These are phyloP conservation scores for Indicator maculatus DNA, from an alignment of 2,113 vertebrate genomes.

Conservation along the genomic window DNA sequence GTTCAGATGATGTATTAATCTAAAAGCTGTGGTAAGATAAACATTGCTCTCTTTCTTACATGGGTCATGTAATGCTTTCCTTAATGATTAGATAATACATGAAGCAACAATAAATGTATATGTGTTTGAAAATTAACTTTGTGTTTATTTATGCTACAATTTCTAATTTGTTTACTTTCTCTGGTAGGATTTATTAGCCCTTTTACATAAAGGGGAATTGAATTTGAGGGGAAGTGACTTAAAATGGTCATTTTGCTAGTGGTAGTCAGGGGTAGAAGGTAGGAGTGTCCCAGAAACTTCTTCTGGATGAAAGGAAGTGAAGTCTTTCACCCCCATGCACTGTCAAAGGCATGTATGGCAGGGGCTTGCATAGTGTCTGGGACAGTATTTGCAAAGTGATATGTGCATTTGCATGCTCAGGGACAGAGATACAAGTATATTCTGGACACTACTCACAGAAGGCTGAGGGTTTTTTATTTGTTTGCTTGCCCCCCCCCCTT, in stretches of 20 bases:
- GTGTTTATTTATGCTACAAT: not conserved
- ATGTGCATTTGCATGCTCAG: not conserved
- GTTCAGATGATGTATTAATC: not conserved
- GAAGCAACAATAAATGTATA: not conserved
- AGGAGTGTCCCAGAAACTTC: not conserved
- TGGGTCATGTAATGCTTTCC: not conserved
- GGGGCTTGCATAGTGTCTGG: not conserved
- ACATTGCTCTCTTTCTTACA: not conserved
- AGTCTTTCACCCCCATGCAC: not conserved
- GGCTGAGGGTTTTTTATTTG: not conserved
- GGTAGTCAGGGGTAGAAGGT: not conserved
- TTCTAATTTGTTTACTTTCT: not conserved
- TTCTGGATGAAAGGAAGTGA: not conserved
- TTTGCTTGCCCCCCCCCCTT: too few relatives aligned
- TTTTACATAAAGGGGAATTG: not conserved
- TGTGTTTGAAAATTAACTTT: not conserved
- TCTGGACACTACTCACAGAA: not conserved
- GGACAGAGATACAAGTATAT: not conserved
- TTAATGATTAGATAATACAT: not conserved
- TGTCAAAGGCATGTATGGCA: not conserved
- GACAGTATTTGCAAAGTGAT: fast-evolving
- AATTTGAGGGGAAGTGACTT: not conserved
- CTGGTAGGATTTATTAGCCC: not conserved
- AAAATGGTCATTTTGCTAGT: not conserved
- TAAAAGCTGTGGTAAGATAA: not conserved